Percentiles rank a stretch among this genome's conserved stretches.
Conservation (phyloP, 1,140 invertebrate species). For the Lysiphlebus fabarum region DNA sequence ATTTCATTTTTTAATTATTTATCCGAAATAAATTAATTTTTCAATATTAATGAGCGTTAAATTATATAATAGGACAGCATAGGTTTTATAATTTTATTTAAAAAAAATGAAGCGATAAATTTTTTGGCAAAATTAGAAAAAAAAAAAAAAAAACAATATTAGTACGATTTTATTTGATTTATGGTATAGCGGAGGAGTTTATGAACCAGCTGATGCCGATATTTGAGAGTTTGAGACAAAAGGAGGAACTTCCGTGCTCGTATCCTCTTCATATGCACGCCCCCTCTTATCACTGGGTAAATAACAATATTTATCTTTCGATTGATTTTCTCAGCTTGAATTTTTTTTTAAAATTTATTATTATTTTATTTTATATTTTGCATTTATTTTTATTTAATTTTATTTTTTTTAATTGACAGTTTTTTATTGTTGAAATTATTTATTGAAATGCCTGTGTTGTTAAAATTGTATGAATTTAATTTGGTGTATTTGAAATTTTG, state of each 20-base stretch:
- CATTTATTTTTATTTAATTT: conserved; percentile 9
- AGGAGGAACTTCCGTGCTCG: conserved; percentile 81
- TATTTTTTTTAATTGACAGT: conserved; percentile 1
- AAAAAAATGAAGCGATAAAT: conserved; percentile 6
- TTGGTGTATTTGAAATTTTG: too few relatives aligned
- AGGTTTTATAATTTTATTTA: background rate
- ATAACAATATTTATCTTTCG: conserved; percentile 48
- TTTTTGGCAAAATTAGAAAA: conserved; percentile 2
- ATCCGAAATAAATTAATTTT: background rate
- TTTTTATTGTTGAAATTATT: too few relatives aligned
- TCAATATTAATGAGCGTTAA: background rate
- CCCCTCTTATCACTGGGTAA: conserved; percentile 70
- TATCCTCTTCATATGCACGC: conserved; percentile 77
- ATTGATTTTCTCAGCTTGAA: conserved; percentile 28
- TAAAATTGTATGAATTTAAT: too few relatives aligned
- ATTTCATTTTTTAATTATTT: background rate
- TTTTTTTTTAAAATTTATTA: conserved; percentile 20
- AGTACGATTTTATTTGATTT: conserved; percentile 49
- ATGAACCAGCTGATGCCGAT: conserved; percentile 89
- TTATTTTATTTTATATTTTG: conserved; percentile 13
- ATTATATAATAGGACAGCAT: too few relatives aligned
- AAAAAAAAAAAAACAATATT: background rate
- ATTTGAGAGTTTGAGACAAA: conserved; percentile 85
- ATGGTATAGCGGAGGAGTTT: conserved; percentile 80
- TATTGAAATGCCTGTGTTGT: too few relatives aligned